Base-by-base conservation (phyloP, 2,113 vertebrate genomes). In the Cyanistes caeruleus region DNA sequence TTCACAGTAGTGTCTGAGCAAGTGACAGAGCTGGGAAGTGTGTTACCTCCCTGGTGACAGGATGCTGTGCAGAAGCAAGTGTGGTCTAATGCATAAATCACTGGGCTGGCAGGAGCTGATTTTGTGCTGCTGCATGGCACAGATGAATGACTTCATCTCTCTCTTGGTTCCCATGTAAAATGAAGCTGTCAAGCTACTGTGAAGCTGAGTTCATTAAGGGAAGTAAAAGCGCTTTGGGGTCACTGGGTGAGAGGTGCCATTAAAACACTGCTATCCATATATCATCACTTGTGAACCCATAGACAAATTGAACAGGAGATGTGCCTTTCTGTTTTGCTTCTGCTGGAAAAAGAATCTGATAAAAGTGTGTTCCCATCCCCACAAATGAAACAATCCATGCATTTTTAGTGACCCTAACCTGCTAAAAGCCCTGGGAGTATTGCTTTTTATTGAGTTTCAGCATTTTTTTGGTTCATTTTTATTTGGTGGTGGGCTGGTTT, bases 211-310 rank as follows among this genome's bases (percentile, higher is more conserved):
- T 94, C 72, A 77, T 77, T 86, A 94, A 55, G 33, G 39, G 63
- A 90, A 93, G 67, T 83, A 65, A 91, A 93, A 96, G 70, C 39
- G 43, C 72, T 74, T 74, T n/a, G 78, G 53, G 81, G 89, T 87
- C 81, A 58, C 4, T 5, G 87, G 91, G 87, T 88, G 79, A 93
- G 49, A 80, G 75, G 60, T 91, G 90, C 63, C 79, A 37, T 65
- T 95, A 77, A 83, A 94, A 51, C 75, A 44, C 24, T 64, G n/a
- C 59, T 65, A 41, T 28, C 51, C 0, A 0, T 60, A 43, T 1
- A 5, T 91, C 84, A 87, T 62, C 33, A 4, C 77, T 82, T 62
- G 33, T 68, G 93, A 89, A 65, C 41, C 37, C 43, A 11, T 3
- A 62, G 84, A 51, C 41, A 73, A 48, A 53, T 4, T 33, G 30